These are phyloP conservation scores for Aphis gossypii DNA, from an alignment of 1,140 invertebrate species.

Conservation along the genomic window DNA sequence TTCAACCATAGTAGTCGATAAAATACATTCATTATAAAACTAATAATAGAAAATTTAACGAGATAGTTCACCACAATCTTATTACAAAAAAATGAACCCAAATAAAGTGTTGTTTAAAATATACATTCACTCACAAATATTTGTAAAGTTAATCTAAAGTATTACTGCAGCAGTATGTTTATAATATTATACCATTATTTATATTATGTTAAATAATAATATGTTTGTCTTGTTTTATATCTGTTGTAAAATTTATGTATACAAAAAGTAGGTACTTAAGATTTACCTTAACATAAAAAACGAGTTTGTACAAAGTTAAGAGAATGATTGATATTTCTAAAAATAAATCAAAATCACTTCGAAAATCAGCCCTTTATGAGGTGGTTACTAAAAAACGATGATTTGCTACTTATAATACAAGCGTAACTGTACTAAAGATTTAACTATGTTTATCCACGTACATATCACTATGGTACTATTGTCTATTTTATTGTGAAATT, in stretches of 20 bases:
- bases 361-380: not conserved
- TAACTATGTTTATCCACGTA: not conserved
- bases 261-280: not conserved
- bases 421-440: not conserved
- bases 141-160: not conserved
- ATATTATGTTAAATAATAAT: not conserved
- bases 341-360: not conserved
- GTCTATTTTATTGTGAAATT: conserved; percentile 2
- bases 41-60: not conserved
- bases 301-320: not conserved
- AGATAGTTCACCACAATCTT: not conserved
- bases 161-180: not conserved
- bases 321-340: not conserved
- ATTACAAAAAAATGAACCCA: not conserved
- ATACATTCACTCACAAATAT: not conserved
- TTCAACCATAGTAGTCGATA: not conserved
- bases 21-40: not conserved
- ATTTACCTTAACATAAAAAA: not conserved
- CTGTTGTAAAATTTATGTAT: not conserved
- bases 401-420: not conserved
- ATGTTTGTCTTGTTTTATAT: not conserved
- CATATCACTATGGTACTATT: not conserved
- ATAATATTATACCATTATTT: not conserved
- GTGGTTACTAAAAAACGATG: not conserved
- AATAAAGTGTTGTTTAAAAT: not conserved